Conservation (phyloP, 2,888 invertebrate species). For the Kuschelorhynchus macadamiae region DNA sequence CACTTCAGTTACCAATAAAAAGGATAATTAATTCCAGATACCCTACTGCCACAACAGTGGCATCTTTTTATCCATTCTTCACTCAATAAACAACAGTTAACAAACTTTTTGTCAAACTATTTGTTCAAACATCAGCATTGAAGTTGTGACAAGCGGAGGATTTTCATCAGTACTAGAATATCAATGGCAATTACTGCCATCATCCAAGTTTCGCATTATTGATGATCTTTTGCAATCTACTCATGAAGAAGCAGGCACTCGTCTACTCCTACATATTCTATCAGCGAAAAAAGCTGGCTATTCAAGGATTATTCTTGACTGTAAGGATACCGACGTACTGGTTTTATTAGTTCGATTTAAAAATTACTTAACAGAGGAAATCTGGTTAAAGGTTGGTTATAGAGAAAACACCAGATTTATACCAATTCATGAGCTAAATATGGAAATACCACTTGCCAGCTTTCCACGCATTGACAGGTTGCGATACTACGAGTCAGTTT, state of each 20-base stretch:
- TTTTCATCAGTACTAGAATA: not conserved
- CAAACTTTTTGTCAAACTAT: conserved; percentile 2
- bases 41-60: not conserved
- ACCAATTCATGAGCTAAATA: conserved; percentile 39
- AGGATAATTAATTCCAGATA: not conserved
- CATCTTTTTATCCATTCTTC: not conserved
- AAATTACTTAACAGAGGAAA: not conserved
- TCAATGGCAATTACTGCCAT: no score
- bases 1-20: not conserved
- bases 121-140: not conserved
- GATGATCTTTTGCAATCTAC: not conserved
- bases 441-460: conserved; percentile 42
- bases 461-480: conserved; percentile 50
- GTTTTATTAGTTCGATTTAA: not conserved
- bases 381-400: not conserved
- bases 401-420: conserved; percentile 27
- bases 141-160: not conserved
- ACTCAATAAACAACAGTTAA: conserved; percentile 1
- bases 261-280: not conserved
- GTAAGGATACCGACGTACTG: not conserved
- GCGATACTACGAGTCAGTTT: conserved; percentile 50
- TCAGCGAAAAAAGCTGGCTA: not conserved
- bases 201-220: not conserved
- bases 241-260: not conserved
- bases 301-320: not conserved